Evolutionary conservation across 2,888 invertebrate genomes (phyloP).

Genomic region (Uropetala carovei): DNA sequence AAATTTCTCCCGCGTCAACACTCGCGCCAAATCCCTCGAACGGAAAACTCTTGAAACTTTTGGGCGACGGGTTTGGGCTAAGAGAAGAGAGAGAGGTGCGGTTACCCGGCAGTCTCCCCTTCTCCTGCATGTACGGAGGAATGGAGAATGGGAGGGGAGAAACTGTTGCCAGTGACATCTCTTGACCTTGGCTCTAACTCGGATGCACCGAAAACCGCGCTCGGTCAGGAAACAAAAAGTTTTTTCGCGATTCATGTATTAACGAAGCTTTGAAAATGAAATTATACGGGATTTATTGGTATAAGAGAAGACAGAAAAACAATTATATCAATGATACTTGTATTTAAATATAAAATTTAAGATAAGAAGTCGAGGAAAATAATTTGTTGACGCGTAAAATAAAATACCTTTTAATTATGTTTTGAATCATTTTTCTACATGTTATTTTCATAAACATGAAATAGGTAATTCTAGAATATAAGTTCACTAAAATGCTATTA

Average conservation of each 20-base stretch:
- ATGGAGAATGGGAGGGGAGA: constrained; percentile 33
- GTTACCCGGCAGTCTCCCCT: neutral
- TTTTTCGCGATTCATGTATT: neutral
- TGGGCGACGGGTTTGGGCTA: neutral
- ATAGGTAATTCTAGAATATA: no score
- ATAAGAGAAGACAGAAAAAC: no score
- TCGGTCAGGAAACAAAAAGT: neutral
- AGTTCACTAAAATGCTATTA: no score
- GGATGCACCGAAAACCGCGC: constrained; percentile 14
- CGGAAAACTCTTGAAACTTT: constrained; percentile 46
- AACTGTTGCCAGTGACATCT: constrained; percentile 55
- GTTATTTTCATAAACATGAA: no score
- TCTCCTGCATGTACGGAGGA: neutral
- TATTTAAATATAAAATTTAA: no score
- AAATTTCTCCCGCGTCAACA: constrained; percentile 33
- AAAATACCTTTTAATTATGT: no score
- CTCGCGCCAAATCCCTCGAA: constrained; percentile 6
- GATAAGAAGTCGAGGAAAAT: no score
- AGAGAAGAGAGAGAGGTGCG: neutral
- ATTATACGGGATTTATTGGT: no score
- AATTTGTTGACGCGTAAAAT: no score
- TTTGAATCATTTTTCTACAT: no score
- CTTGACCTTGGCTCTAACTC: constrained; percentile 53
- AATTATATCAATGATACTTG: no score
- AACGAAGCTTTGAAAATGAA: neutral